phyloP scores from a whole-genome alignment of 2,888 invertebrate species.

The Drosophila vallismaia region DNA sequence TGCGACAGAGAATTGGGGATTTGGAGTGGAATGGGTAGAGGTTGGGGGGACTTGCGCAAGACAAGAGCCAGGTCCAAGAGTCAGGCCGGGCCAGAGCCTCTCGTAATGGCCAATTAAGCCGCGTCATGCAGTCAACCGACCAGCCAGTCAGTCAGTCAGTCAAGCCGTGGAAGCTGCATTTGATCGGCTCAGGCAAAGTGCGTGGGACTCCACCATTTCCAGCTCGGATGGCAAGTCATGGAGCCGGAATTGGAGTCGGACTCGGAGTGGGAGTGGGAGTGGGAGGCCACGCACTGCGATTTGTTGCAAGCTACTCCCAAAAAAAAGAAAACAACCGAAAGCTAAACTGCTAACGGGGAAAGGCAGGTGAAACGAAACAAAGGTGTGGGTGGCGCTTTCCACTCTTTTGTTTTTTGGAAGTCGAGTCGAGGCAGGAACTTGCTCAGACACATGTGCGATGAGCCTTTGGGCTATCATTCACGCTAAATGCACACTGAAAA shows the following conservation, averaged over 20 bases:
- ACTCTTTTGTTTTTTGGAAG: conserved; percentile 1
- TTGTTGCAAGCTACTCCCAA: conserved; percentile 11
- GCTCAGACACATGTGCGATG: conserved; percentile 57
- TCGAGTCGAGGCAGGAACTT: conserved; percentile 14
- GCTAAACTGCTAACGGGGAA: conserved; percentile 17
- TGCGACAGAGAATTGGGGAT: conserved; percentile 48
- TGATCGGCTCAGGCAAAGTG: conserved; percentile 61
- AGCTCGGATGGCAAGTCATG: conserved; percentile 69
- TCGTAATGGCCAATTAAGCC: conserved; percentile 77
- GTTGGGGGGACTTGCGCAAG: conserved; percentile 46
- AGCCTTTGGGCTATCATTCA: conserved; percentile 61
- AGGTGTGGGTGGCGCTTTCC: conserved; percentile 1
- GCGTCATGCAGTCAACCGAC: conserved; percentile 43
- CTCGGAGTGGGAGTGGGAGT: conserved; percentile 30
- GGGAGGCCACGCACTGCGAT: conserved; percentile 68
- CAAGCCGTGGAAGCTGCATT: conserved; percentile 41
- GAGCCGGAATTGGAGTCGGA: conserved; percentile 36
- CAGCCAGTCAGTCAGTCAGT: conserved; percentile 27
- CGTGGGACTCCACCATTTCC: conserved; percentile 55
- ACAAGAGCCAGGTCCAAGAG: conserved; percentile 28
- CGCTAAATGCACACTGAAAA: conserved; percentile 72
- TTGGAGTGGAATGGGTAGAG: conserved; percentile 10
- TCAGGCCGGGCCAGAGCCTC: conserved; percentile 5
- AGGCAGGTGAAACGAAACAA: conserved; percentile 10
- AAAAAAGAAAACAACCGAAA: conserved; percentile 44